Evolutionary conservation across 2,797 vertebrate species (phyloP), one percentile per base, ranked within the genome.

Genomic region (Ctenosaura bakeri): DNA sequence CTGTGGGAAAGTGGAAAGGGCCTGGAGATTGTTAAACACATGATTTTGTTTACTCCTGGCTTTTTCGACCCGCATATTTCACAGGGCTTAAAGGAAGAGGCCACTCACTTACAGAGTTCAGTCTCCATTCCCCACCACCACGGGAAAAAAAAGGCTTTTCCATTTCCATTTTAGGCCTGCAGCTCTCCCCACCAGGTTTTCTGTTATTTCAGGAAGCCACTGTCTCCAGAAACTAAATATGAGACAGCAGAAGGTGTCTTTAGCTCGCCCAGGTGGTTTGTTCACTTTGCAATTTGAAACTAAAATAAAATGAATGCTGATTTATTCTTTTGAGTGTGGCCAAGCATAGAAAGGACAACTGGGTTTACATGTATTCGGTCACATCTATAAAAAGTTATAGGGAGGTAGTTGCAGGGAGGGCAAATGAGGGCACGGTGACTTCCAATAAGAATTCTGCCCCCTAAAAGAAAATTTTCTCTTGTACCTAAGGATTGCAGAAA

Each of bases 51-150:
- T 95, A 94, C 92, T 95, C 83, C 90, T 66, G 91, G 83, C 73
- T 87, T 94, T 96, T 96, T 88, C 92, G 38, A 93, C 62, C 91
- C 97, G 95, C 94, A 92, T 97, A 94, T 95, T 96, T 98, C 96
- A 97, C 96, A 96, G 95, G 96, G 96, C 96, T 97, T 96, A 96
- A 96, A 98, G 86, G 95, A 95, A 96, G 95, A 96, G 96, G 96
- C 97, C 89, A 89, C 94, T 97, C n/a, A 87, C 95, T 95, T 69
- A 91, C 83, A 69, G 29, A 66, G 29, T 2, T 56, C 92, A 92
- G 64, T 42, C 69, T 56, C 16, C 3, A 6, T 9, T 12, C 46
- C 42, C 16, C 52, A 32, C 42, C 42, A 46, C 42, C 42, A 46
- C 42, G 4, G 4, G 4, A 46, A 46, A 46, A 46, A 54, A 24